Evolutionary conservation across 2,888 invertebrate genomes (phyloP).

Genomic region (Onthophagus sagittarius): DNA sequence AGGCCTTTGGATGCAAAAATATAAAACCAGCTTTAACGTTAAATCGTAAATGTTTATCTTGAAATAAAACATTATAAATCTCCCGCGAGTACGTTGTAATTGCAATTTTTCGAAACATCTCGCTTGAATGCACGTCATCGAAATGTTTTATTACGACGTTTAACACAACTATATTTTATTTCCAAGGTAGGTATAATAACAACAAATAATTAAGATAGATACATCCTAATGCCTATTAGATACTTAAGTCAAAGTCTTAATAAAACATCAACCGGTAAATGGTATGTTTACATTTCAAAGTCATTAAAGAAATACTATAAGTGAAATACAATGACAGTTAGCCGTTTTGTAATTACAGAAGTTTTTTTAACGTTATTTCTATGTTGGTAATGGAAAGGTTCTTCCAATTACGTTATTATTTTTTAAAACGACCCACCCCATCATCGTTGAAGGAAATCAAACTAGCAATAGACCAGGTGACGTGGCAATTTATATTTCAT

Average conservation of each 20-base stretch:
- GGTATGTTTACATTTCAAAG: not conserved
- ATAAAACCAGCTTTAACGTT: slow-evolving; percentile 6
- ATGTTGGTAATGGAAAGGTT: not conserved
- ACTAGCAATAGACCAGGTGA: not conserved
- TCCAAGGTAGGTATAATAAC: not conserved
- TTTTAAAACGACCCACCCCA: not conserved
- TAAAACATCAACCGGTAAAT: not conserved
- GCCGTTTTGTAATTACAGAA: not conserved
- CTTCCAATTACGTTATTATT: not conserved
- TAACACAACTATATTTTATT: not conserved
- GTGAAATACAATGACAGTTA: not conserved
- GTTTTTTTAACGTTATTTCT: not conserved
- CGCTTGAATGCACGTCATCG: not conserved
- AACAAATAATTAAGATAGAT: not conserved
- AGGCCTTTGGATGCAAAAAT: slow-evolving; percentile 7
- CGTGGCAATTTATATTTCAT: not conserved
- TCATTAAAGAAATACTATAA: not conserved
- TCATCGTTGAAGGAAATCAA: not conserved
- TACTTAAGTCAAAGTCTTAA: not conserved
- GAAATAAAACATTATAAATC: not conserved
- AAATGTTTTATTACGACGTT: not conserved
- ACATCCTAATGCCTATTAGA: not conserved
- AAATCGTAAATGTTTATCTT: slow-evolving; percentile 10
- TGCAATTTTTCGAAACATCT: not conserved
- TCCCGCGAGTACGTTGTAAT: not conserved